A percentile compares a stretch with the other conserved stretches of the same genome.
phyloP scores from a whole-genome alignment of 1,140 invertebrate genomes.

The Drosophila trapezifrons region DNA sequence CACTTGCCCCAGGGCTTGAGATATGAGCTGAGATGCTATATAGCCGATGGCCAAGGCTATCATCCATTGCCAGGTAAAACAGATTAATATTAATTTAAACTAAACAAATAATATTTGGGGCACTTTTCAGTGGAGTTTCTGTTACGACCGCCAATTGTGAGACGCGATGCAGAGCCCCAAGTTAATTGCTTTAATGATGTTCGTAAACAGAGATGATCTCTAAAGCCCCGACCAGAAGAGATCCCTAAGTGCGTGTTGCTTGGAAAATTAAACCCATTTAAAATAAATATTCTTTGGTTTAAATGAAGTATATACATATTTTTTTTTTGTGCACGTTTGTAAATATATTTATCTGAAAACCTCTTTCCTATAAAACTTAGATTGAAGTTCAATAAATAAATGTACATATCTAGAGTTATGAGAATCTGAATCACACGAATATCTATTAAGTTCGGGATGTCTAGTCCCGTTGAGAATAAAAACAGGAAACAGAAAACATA shows the following conservation, averaged over 20 bases:
- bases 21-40: slow-evolving; percentile 67
- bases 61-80: slow-evolving; percentile 51
- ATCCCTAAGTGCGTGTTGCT: neutral
- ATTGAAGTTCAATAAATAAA: slow-evolving; percentile 6
- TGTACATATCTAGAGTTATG: neutral
- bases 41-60: slow-evolving; percentile 60
- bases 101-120: neutral
- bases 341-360: slow-evolving; percentile 16
- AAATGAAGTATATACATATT: no score
- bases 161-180: slow-evolving; percentile 47
- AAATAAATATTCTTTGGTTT: no score
- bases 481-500: slow-evolving; percentile 34
- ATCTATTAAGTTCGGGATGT: slow-evolving; percentile 9
- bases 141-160: slow-evolving; percentile 47
- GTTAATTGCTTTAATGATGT: slow-evolving; percentile 49
- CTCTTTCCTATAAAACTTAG: neutral
- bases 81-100: no score
- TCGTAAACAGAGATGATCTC: neutral
- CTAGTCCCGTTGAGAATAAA: slow-evolving; percentile 4
- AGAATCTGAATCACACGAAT: neutral
- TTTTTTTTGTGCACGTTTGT: slow-evolving; percentile 50
- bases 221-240: neutral
- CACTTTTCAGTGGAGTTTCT: slow-evolving; percentile 56
- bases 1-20: slow-evolving; percentile 14
- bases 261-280: neutral